Conservation (phyloP, 2,888 invertebrate species). For the Aspidiotus destructor region DNA sequence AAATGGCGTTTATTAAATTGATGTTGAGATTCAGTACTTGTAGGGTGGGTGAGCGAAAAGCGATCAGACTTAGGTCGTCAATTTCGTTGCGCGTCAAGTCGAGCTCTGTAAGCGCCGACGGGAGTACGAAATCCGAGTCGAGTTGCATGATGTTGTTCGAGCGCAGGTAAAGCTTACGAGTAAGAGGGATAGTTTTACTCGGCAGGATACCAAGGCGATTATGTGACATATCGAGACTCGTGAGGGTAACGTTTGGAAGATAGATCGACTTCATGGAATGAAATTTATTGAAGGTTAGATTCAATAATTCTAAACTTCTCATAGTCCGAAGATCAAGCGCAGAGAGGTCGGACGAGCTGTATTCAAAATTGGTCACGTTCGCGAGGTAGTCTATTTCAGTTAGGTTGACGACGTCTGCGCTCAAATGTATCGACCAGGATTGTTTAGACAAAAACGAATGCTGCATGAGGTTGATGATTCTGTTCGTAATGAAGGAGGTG, state of each 20-base stretch:
- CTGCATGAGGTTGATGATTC: constrained; percentile 12
- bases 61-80: constrained; percentile 34
- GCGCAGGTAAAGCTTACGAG: not conserved
- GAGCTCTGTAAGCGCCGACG: constrained; percentile 36
- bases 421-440: not conserved
- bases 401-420: constrained; percentile 1
- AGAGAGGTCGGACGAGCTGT: constrained; percentile 36
- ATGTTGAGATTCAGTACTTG: constrained; percentile 40
- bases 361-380: constrained; percentile 53
- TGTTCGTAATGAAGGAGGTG: not conserved
- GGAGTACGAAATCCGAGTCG: constrained; percentile 13
- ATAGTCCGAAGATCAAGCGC: constrained; percentile 9
- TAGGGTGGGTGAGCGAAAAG: constrained; percentile 35
- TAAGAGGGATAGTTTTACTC: not conserved
- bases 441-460: not conserved
- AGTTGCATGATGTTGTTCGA: constrained; percentile 25
- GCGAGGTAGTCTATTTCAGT: constrained; percentile 44
- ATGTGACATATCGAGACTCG: constrained; percentile 12
- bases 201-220: constrained; percentile 15
- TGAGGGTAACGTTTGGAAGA: constrained; percentile 7
- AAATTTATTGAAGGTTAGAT: constrained; percentile 16
- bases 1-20: constrained; percentile 35
- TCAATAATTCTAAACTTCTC: not conserved
- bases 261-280: constrained; percentile 2
- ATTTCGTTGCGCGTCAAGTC: constrained; percentile 39